phyloP scores from a whole-genome alignment of 2,797 vertebrate species.

The Diceros bicornis region DNA sequence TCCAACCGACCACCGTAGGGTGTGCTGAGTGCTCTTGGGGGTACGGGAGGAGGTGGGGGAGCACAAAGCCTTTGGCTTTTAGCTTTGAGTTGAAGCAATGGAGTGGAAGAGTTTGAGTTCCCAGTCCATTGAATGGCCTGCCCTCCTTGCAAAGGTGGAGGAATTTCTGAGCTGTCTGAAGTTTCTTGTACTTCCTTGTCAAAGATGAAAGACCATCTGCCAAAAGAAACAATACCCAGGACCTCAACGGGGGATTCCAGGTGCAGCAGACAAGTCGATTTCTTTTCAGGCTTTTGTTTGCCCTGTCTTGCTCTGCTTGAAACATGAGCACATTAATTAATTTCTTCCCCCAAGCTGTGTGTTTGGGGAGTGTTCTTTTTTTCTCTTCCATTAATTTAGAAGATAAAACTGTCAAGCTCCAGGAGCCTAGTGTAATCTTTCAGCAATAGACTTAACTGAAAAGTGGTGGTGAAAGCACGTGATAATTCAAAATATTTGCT shows the following conservation, averaged over 20 bases:
- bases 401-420: slow-evolving; percentile 71
- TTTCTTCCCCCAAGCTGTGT: slow-evolving; percentile 76
- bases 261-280: slow-evolving; percentile 51
- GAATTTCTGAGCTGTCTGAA: slow-evolving; percentile 46
- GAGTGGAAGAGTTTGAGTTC: neutral
- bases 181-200: slow-evolving; percentile 40
- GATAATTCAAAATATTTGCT: neutral
- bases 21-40: neutral
- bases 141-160: neutral
- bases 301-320: slow-evolving; percentile 72
- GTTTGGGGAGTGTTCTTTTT: slow-evolving; percentile 67
- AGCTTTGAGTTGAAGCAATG: neutral
- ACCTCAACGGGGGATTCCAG: slow-evolving; percentile 57
- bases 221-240: slow-evolving; percentile 46
- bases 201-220: slow-evolving; percentile 64
- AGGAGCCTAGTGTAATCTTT: neutral
- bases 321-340: slow-evolving; percentile 75
- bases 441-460: neutral
- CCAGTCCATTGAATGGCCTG: neutral
- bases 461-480: neutral
- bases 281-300: slow-evolving; percentile 71
- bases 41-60: neutral
- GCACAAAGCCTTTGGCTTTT: neutral
- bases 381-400: slow-evolving; percentile 51
- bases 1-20: neutral